A percentile compares a stretch with the other conserved stretches of the same genome.
Evolutionary conservation across 2,888 invertebrate genomes (phyloP).

Genomic region (Dynastes tityus): DNA sequence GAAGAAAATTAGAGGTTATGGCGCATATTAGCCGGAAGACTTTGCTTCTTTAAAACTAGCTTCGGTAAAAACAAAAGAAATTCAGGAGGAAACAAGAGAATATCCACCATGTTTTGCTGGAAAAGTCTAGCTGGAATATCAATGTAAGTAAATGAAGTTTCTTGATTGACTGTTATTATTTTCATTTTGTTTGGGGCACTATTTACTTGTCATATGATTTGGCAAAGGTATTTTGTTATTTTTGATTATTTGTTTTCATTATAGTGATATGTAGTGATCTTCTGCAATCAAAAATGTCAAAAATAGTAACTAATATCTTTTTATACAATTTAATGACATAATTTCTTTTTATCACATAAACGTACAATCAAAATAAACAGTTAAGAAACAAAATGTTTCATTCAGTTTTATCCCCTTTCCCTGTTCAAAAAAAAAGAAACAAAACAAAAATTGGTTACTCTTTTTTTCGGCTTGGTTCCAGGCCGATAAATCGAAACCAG

Average conservation of each 20-base stretch:
- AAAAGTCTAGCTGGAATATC: background rate
- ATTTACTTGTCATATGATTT: too few species aligned
- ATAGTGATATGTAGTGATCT: too few species aligned
- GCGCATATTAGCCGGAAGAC: background rate
- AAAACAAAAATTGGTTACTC: too few species aligned
- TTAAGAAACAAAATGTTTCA: too few species aligned
- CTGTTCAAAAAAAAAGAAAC: background rate
- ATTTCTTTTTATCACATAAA: too few species aligned
- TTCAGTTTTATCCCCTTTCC: too few species aligned
- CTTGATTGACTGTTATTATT: background rate
- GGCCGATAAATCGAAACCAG: conserved; percentile 27
- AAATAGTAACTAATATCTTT: too few species aligned
- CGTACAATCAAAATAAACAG: too few species aligned
- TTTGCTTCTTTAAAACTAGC: background rate
- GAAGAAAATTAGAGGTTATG: conserved; percentile 37
- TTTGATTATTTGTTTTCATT: too few species aligned
- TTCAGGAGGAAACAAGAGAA: background rate
- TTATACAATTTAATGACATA: too few species aligned
- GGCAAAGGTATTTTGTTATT: too few species aligned
- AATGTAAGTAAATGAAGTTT: conserved; percentile 30
- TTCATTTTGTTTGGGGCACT: background rate
- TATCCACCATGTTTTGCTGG: background rate
- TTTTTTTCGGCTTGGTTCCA: background rate
- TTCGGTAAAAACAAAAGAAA: background rate
- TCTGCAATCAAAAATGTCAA: too few species aligned